Conservation (phyloP, 1,140 invertebrate species). For the Aphelenchoides avenae region DNA sequence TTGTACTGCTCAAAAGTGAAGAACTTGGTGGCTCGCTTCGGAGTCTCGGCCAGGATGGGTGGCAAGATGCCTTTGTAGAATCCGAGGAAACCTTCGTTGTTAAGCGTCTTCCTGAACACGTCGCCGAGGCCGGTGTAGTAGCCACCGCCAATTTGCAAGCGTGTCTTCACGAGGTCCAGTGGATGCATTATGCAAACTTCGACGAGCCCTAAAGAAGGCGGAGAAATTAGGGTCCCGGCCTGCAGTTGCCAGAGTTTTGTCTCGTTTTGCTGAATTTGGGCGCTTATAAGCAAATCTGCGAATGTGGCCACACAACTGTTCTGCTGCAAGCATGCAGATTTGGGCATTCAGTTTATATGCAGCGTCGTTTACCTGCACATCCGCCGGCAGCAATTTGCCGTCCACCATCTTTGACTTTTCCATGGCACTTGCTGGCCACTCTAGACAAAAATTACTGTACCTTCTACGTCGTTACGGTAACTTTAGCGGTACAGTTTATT, state of each 20-base stretch:
- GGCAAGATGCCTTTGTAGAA: constrained; percentile 84
- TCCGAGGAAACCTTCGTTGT: constrained; percentile 67
- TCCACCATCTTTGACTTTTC: constrained; percentile 63
- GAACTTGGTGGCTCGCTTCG: constrained; percentile 87
- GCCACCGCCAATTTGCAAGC: constrained; percentile 73
- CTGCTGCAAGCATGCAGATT: too few species aligned
- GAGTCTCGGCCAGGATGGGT: constrained; percentile 86
- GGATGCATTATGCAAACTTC: constrained; percentile 94
- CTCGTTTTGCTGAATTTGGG: constrained; percentile 11
- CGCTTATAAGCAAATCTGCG: constrained; percentile 5
- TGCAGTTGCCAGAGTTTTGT: constrained; percentile 16
- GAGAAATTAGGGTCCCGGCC: too few species aligned
- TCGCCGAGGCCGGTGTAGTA: constrained; percentile 76
- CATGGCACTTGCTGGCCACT: too few species aligned
- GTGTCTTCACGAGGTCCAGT: constrained; percentile 82
- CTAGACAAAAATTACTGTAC: too few species aligned
- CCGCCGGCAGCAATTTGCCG: constrained; percentile 82
- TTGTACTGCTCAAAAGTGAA: constrained; percentile 89
- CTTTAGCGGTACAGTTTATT: too few species aligned
- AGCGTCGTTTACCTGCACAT: constrained; percentile 68
- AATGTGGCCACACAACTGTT: too few species aligned
- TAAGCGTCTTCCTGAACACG: constrained; percentile 81
- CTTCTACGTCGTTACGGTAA: too few species aligned
- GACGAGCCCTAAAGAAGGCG: constrained; percentile 67
- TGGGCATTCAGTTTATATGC: constrained; percentile 4